Evolutionary conservation across 1,140 invertebrate genomes (phyloP).

Genomic region (Habropoda laboriosa): DNA sequence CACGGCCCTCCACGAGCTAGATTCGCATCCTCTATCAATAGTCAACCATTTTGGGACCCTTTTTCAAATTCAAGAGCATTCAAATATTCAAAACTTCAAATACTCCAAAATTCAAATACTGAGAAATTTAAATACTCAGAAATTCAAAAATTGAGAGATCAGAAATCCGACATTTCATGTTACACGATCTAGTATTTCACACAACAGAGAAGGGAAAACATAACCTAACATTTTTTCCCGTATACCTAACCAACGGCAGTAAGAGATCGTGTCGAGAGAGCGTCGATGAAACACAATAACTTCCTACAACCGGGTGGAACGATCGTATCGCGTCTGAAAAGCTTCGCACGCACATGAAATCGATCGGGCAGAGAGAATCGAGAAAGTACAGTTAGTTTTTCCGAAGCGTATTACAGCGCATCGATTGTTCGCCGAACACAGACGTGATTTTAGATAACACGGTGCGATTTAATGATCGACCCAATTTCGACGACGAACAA

Average conservation of each 20-base stretch:
- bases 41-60: no score
- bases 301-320: background rate
- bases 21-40: no score
- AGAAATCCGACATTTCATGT: no score
- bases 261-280: background rate
- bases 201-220: no score
- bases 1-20: no score
- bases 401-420: background rate
- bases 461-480: conserved; percentile 39
- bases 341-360: conserved; percentile 5
- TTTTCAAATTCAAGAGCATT: no score
- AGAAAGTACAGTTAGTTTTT: conserved; percentile 15
- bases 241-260: background rate
- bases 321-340: conserved; percentile 5
- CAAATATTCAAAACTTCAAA: background rate
- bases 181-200: no score
- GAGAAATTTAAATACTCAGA: background rate
- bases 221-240: no score
- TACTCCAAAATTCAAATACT: background rate
- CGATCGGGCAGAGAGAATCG: background rate
- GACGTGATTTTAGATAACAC: conserved; percentile 22
- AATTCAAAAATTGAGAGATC: no score
- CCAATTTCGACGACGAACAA: conserved; percentile 35
- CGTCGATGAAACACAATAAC: background rate
- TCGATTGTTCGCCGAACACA: conserved; percentile 12